A percentile compares a stretch with the other conserved stretches of the same genome.
Conservation (phyloP, 2,797 vertebrate genomes). For the Mormyrus hasselquistii region DNA sequence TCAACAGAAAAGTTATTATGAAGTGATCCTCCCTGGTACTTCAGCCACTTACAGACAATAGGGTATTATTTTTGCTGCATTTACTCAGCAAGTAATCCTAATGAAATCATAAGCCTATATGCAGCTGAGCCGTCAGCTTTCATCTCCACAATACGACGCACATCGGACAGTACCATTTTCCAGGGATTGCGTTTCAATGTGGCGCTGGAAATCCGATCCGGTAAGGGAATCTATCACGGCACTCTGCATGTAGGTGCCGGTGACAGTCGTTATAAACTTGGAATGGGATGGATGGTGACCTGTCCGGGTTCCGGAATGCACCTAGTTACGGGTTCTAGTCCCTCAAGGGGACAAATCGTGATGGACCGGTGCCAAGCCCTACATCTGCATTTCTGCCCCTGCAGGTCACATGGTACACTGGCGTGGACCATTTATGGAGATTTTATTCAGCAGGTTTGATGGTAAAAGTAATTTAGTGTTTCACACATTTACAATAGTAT, state of each 20-base stretch:
- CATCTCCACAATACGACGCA: background rate
- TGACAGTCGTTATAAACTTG: background rate
- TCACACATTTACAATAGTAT: background rate
- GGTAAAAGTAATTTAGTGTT: too few species aligned
- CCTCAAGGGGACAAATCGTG: background rate
- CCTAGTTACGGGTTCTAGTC: background rate
- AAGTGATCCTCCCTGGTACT: background rate
- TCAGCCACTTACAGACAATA: background rate
- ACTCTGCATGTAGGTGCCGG: background rate
- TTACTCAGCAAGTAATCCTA: background rate
- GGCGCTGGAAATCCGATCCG: conserved; percentile 30
- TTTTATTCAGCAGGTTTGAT: background rate
- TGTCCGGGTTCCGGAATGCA: background rate
- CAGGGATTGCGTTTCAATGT: conserved; percentile 24
- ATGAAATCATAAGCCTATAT: background rate
- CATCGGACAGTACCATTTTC: conserved; percentile 6
- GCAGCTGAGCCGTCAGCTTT: background rate
- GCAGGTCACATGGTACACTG: background rate
- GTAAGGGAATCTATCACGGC: conserved; percentile 28
- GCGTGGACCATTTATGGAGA: background rate
- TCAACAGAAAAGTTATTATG: background rate
- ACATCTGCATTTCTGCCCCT: background rate
- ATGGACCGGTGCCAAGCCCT: background rate
- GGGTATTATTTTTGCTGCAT: background rate
- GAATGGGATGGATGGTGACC: background rate